Conservation (phyloP, 2,797 vertebrate species). For the Taenioides sp. region DNA sequence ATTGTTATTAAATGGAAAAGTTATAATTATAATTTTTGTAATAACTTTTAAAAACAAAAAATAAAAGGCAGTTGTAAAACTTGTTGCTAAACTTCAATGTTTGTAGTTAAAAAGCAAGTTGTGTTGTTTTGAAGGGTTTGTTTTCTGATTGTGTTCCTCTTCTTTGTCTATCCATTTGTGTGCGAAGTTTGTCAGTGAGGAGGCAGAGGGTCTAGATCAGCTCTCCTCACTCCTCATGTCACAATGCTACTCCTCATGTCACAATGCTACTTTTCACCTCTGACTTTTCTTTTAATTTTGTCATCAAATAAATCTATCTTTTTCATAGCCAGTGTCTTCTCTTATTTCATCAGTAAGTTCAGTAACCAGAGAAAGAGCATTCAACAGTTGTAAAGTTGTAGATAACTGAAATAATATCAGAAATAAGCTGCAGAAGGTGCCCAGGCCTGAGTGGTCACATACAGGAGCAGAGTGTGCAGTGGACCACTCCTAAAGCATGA, state of each 20-base stretch:
- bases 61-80: conserved; percentile 85
- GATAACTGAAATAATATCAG: background rate
- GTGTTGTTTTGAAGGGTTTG: conserved; percentile 74
- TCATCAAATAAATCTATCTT: conserved; percentile 99
- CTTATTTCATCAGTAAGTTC: conserved; percentile 11
- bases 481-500: conserved; percentile 23
- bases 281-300: conserved; percentile 85
- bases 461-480: background rate
- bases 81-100: conserved; percentile 90
- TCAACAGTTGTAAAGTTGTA: background rate
- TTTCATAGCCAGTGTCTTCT: conserved; percentile 86
- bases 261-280: conserved; percentile 75
- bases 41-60: conserved; percentile 83
- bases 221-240: conserved; percentile 67
- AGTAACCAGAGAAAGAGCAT: background rate
- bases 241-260: conserved; percentile 75
- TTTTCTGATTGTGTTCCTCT: conserved; percentile 52
- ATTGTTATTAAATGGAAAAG: conserved; percentile 71
- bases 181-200: conserved; percentile 76
- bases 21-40: conserved; percentile 83
- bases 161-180: conserved; percentile 85
- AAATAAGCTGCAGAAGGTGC: background rate
- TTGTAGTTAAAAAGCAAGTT: conserved; percentile 86
- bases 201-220: conserved; percentile 66
- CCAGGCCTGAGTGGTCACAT: background rate